phyloP scores from a whole-genome alignment of 2,888 invertebrate species.

The Platycnemis pennipes region DNA sequence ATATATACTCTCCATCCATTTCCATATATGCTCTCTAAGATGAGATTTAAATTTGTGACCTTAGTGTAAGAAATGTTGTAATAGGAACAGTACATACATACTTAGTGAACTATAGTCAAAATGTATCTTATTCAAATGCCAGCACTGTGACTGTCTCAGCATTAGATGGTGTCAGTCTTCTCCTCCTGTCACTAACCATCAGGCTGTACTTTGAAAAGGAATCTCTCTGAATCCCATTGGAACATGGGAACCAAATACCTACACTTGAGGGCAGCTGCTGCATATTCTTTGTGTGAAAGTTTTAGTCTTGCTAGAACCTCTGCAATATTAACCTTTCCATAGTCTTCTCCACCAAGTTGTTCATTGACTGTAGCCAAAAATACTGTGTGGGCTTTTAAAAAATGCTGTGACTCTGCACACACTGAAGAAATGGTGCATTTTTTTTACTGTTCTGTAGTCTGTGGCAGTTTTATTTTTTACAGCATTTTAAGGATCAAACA shows the following conservation, averaged over 20 bases:
- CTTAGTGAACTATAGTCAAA: not conserved
- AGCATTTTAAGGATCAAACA: no score
- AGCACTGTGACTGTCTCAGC: not conserved
- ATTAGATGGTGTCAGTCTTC: not conserved
- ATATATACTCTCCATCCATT: no score
- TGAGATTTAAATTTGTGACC: no score
- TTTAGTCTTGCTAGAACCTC: not conserved
- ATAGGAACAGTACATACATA: not conserved
- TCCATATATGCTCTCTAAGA: no score
- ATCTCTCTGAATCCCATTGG: conserved; percentile 2
- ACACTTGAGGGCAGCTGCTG: not conserved
- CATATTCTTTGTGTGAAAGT: not conserved
- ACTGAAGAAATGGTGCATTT: not conserved
- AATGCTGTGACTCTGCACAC: not conserved
- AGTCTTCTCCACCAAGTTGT: not conserved
- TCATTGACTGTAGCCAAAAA: not conserved
- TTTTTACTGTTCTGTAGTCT: not conserved
- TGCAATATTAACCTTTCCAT: not conserved
- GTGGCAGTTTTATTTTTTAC: no score
- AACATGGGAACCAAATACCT: not conserved
- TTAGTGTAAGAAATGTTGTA: no score
- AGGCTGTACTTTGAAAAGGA: not conserved
- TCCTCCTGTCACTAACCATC: not conserved
- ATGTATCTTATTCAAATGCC: conserved; percentile 1
- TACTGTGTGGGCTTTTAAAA: not conserved